Percentiles rank a stretch among this genome's conserved stretches.
phyloP scores from a whole-genome alignment of 2,888 invertebrate genomes.

The Ichneumoninae sp. region DNA sequence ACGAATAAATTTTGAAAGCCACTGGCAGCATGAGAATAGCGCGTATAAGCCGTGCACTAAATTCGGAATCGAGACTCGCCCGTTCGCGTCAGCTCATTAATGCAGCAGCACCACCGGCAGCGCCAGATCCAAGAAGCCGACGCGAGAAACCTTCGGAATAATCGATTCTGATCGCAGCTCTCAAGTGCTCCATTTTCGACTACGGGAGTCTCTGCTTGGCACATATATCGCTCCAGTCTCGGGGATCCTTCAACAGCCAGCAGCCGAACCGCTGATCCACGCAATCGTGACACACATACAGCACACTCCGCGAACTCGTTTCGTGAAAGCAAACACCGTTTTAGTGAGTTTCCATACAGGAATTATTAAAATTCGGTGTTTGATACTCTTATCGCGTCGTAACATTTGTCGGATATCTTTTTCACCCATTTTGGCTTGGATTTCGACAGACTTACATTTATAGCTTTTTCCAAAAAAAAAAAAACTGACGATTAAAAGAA shows the following conservation, averaged over 20 bases:
- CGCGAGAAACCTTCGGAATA: conserved; percentile 62
- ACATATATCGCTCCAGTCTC: conserved; percentile 26
- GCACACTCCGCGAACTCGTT: conserved; percentile 7
- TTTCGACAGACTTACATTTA: not conserved
- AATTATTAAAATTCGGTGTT: not conserved
- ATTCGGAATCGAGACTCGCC: conserved; percentile 55
- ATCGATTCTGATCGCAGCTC: conserved; percentile 62
- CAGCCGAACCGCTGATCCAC: conserved; percentile 19
- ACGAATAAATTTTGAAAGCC: conserved; percentile 59
- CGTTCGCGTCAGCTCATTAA: conserved; percentile 56
- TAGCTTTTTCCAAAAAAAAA: not conserved
- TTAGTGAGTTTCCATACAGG: not conserved
- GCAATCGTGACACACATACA: conserved; percentile 44
- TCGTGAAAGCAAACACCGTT: conserved; percentile 8
- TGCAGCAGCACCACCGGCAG: conserved; percentile 48
- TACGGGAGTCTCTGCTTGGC: conserved; percentile 51
- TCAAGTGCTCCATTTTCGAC: conserved; percentile 70
- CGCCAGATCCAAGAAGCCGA: conserved; percentile 59
- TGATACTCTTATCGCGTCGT: not conserved
- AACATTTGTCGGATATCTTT: not conserved
- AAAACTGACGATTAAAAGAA: not conserved
- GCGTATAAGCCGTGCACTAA: conserved; percentile 50
- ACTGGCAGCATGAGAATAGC: conserved; percentile 45
- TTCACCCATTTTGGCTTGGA: not conserved
- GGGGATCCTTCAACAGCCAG: conserved; percentile 18